Evolutionary conservation across 2,113 vertebrate genomes (phyloP).

Genomic region (Antechinus stuartii): DNA sequence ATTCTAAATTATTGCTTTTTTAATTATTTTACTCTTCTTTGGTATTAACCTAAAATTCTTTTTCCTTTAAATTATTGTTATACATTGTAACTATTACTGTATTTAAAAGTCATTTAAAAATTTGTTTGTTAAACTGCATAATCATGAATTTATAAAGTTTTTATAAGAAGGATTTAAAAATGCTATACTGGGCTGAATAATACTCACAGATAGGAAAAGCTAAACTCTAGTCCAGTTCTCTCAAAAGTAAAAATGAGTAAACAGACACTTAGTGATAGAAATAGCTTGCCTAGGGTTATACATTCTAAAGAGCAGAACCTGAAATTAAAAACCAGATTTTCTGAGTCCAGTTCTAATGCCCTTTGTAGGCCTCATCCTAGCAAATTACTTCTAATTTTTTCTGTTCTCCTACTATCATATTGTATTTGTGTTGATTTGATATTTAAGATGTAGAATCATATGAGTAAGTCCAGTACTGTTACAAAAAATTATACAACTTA

Average conservation of each 20-base stretch:
- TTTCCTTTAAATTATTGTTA: not conserved
- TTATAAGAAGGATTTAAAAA: not conserved
- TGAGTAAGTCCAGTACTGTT: constrained; percentile 9
- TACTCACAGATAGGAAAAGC: not conserved
- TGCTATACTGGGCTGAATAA: not conserved
- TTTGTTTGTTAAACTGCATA: not conserved
- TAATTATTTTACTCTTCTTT: not conserved
- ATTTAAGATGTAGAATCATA: not conserved
- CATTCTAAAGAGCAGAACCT: not conserved
- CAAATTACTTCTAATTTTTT: rapidly evolving
- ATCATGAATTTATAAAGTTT: not conserved
- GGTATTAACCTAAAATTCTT: constrained; percentile 28
- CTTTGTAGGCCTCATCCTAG: not conserved
- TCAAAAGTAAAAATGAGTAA: not conserved
- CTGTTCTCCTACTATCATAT: not conserved
- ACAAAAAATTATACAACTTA: not conserved
- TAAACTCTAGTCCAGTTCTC: not conserved
- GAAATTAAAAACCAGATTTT: not conserved
- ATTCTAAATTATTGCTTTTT: not conserved
- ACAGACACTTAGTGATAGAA: not conserved
- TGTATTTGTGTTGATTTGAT: not conserved
- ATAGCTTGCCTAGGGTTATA: not conserved
- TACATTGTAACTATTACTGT: not conserved
- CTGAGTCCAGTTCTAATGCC: not conserved
- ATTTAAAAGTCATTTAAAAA: constrained; percentile 5